Evolutionary conservation across 2,113 vertebrate species (phyloP).

Genomic region (Pluvianellus socialis): DNA sequence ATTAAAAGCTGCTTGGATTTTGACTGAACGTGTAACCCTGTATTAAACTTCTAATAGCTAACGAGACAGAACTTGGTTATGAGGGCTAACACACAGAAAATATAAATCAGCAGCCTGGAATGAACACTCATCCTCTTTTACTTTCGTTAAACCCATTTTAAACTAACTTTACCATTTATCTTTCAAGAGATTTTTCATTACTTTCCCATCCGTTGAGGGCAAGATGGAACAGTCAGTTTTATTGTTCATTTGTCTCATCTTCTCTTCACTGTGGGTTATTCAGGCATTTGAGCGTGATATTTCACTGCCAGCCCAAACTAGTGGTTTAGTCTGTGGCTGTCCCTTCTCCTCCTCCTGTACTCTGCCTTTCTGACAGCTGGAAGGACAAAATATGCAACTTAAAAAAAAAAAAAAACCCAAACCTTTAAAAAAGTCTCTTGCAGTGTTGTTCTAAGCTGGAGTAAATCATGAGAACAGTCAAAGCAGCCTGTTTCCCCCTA

Average conservation of each 20-base stretch:
- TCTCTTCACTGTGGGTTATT: constrained; percentile 14
- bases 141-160: constrained; percentile 50
- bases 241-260: constrained; percentile 61
- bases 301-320: not conserved
- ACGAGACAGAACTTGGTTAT: constrained; percentile 20
- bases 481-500: not conserved
- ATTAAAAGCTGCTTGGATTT: constrained; percentile 23
- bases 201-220: constrained; percentile 16
- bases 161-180: constrained; percentile 59
- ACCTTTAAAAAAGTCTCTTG: not conserved
- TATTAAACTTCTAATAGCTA: constrained; percentile 18
- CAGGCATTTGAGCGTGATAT: not conserved
- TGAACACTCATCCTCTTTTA: not conserved
- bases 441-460: not conserved
- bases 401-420: not conserved
- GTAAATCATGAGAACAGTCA: not conserved
- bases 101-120: constrained; percentile 26
- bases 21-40: not conserved
- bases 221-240: constrained; percentile 38
- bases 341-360: not conserved
- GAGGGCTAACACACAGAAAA: constrained; percentile 26
- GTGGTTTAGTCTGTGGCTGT: not conserved
- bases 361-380: not conserved
- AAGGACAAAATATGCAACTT: not conserved
- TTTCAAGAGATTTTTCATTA: constrained; percentile 63